A percentile compares a stretch with the other conserved stretches of the same genome.
Evolutionary conservation across 2,888 invertebrate species (phyloP).

Genomic region (Cantharis flavilabris): DNA sequence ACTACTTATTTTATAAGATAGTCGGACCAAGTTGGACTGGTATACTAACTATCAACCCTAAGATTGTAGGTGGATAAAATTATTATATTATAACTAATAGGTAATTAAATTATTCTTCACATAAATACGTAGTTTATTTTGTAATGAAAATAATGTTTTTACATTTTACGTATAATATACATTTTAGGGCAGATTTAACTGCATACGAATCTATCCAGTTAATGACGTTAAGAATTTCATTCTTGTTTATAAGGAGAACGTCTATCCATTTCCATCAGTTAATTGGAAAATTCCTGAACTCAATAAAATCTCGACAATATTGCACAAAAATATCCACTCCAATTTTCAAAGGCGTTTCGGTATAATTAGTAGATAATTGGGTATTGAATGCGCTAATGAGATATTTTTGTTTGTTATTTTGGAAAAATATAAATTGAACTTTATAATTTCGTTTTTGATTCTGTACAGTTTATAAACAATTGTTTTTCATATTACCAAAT

Average conservation of each 20-base stretch:
- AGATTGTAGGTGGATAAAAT: too few relatives aligned
- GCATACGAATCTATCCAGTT: background rate
- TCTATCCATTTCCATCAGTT: conserved; percentile 3
- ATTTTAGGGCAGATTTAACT: background rate
- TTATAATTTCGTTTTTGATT: background rate
- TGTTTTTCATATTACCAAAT: background rate
- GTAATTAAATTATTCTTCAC: too few relatives aligned
- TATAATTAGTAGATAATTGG: background rate
- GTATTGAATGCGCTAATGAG: background rate
- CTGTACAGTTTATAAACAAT: too few relatives aligned
- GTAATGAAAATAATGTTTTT: background rate
- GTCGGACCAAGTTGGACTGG: too few relatives aligned
- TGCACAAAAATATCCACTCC: background rate
- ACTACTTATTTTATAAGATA: too few relatives aligned
- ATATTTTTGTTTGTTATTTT: background rate
- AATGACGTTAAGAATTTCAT: conserved; percentile 4
- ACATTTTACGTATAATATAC: background rate
- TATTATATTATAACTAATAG: too few relatives aligned
- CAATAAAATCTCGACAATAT: background rate
- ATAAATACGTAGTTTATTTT: background rate
- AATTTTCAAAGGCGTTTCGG: background rate
- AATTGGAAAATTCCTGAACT: conserved; percentile 3
- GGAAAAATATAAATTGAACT: background rate
- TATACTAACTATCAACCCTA: too few relatives aligned
- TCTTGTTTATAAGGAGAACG: background rate